Base-by-base conservation (phyloP, 92 coral and sea anemone species). In the Zoanthus gigantus region DNA sequence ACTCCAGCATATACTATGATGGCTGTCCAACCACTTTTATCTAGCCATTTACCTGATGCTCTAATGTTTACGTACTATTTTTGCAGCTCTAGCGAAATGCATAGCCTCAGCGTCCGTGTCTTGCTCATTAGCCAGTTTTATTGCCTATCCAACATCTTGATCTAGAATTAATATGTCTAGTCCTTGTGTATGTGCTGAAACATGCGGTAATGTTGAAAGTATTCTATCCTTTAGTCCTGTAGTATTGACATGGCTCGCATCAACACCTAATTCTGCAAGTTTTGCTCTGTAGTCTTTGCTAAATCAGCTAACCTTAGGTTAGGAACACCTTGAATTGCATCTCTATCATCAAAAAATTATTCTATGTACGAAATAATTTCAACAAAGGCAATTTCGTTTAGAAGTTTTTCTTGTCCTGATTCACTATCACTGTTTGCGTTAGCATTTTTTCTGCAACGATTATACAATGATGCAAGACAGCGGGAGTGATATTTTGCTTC, bases 371-470 rank as follows among this genome's bases (percentile, higher is more conserved):
- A 72, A 53, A 89, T 71, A 16, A 83, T 18, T 89, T 83, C 91
- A 18, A 83, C 91, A 88, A 88, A 88, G 79, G 91, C 91, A 48
- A 88, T 72, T 72, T 89, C 84, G 8, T 76, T 81, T 53, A 88
- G 82, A 29, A 72, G 69, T 69, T 16, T 73, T 46, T 82, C 88
- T 83, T 81, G 78, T 47, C 34, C 37, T 82, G 77, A 72, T 82
- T 71, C 91, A 63, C 7, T 15, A 15, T 23, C 30, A 52, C 11
- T 52, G 0, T 52, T 52, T 63, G 71, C 10, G 30, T 63, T 63
- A 15, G 30, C n/a, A 15, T 15, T 15, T 0, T 63, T 14, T 23
- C 71, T 63, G n/a, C 71, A 23, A 63, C 71, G 71, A 14, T 63
- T 63, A 63, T 63, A 63, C 16, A 63, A 63, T 63, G 71, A 14